Percentiles rank a stretch among this genome's conserved stretches.
These are phyloP conservation scores for Calameuta idolon DNA, from an alignment of 2,888 invertebrate genomes.

Conservation along the genomic window DNA sequence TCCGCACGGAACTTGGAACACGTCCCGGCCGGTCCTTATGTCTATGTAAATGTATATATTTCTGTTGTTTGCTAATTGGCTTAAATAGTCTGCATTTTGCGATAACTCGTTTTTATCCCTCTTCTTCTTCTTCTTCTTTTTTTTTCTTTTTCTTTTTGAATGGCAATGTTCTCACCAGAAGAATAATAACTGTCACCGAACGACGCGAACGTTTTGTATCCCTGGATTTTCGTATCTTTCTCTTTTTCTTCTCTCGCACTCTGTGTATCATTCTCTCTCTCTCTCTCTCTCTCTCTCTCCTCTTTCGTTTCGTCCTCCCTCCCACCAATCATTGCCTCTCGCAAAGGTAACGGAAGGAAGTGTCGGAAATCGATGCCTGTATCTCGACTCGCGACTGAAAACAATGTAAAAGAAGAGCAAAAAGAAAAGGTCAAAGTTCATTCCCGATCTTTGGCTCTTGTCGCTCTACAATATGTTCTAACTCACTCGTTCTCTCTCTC, in stretches of 20 bases:
- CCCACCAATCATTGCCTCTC: background rate
- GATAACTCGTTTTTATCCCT: conserved; percentile 39
- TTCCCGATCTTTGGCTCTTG: conserved; percentile 9
- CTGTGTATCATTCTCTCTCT: background rate
- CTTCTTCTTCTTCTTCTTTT: too few relatives aligned
- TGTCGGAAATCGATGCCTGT: background rate
- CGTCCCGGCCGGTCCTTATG: conserved; percentile 58
- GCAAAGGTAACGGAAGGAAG: background rate
- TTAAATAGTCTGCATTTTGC: conserved; percentile 62
- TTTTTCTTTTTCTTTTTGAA: conserved; percentile 39
- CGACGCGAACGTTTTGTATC: conserved; percentile 41
- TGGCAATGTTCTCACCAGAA: conserved; percentile 52
- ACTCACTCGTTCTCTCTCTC: conserved; percentile 2
- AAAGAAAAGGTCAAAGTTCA: conserved; percentile 39
- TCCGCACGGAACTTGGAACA: conserved; percentile 45
- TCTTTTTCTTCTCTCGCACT: background rate
- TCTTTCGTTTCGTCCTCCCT: background rate
- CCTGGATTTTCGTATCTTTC: background rate
- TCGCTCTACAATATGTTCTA: background rate
- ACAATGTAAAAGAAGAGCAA: conserved; percentile 20
- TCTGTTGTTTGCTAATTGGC: conserved; percentile 64
- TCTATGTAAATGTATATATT: conserved; percentile 64
- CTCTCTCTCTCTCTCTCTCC: background rate
- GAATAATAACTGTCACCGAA: conserved; percentile 49
- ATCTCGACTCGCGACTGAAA: conserved; percentile 5